Percentiles rank a stretch among this genome's conserved stretches.
Evolutionary conservation across 1,140 invertebrate species (phyloP).

Genomic region (Berghia stephanieae): DNA sequence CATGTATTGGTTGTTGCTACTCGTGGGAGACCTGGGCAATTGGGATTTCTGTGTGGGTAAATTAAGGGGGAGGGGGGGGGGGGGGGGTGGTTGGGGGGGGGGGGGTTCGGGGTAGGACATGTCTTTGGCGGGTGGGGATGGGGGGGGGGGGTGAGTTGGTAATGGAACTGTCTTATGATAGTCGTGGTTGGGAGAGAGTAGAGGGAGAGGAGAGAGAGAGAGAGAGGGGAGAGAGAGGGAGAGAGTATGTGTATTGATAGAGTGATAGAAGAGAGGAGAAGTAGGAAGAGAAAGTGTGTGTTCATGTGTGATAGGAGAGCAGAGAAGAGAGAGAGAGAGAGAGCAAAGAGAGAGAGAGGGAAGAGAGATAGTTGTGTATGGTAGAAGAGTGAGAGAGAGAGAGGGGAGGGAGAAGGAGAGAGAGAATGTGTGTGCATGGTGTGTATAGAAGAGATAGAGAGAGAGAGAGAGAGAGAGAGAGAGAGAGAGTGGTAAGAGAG

Average conservation of each 20-base stretch:
- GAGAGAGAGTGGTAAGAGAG: slow-evolving; percentile 3
- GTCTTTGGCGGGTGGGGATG: too few species aligned
- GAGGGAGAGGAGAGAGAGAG: neutral
- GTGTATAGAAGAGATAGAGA: slow-evolving; percentile 10
- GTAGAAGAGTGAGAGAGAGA: slow-evolving; percentile 12
- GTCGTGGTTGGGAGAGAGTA: neutral
- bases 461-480: slow-evolving; percentile 20
- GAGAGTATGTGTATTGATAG: neutral
- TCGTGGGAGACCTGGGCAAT: too few species aligned
- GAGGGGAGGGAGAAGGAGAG: neutral
- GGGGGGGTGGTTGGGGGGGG: too few species aligned
- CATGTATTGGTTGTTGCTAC: too few species aligned
- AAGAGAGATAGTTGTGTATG: slow-evolving; percentile 6
- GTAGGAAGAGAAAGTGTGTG: slow-evolving; percentile 12
- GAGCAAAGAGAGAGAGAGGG: slow-evolving; percentile 5
- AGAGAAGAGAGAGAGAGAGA: neutral
- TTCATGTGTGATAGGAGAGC: neutral
- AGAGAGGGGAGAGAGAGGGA: neutral
- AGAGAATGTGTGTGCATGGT: too few species aligned
- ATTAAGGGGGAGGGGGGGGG: too few species aligned
- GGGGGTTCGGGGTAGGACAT: too few species aligned
- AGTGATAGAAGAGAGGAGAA: slow-evolving; percentile 10
- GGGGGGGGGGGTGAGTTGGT: neutral
- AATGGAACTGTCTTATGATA: too few species aligned
- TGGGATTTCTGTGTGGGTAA: too few species aligned